Base-by-base conservation (phyloP, 1,140 invertebrate species). In the Saxidomus purpurata region DNA sequence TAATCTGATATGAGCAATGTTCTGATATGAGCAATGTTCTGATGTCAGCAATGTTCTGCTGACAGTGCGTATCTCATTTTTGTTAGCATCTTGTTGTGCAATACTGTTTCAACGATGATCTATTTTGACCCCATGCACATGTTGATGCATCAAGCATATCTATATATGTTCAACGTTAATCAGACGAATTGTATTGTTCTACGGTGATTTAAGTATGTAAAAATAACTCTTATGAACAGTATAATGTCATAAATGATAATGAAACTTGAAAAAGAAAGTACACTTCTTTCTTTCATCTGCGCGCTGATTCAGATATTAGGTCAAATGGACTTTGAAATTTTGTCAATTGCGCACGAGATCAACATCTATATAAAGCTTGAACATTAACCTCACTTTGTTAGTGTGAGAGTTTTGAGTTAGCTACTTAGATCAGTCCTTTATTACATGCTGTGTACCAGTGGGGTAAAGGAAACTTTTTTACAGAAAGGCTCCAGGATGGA, bases 261-360 rank as follows among this genome's bases (percentile, higher is more conserved):
- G 59, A 63, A 28, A 63, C 25, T 71, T 15, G 17, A 40, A 71
- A 71, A 71, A 71, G 13, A 71, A 15, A 38, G 36, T 38, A 38
- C 13, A 9, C n/a, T n/a, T 28, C n/a, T 61, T 61, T 61, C 59
- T 28, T 76, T 71, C 13, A 25, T 49, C 40, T 19, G n/a, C 13
- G 11, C 28, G 49, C 76, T 79, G 47, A 79, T 34, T 79, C 76
- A 59, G 76, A 79, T n/a, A 52, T 47, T 55, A 79, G 47, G 31
- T 55, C 47, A 36, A 36, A 31, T 79, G 76, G 76, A 79, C 76
- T 79, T 79, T 79, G 76, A 55, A 19, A 31, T 43, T 34, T 52
- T 49, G 13, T 36, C 31, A 36, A 49, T 52, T 79, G 76, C 76
- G 76, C 76, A 79, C 49, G 76, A 49, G 28, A 79, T 28, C 76